Base-by-base conservation (phyloP, 2,888 invertebrate species). In the Polydesmus complanatus region DNA sequence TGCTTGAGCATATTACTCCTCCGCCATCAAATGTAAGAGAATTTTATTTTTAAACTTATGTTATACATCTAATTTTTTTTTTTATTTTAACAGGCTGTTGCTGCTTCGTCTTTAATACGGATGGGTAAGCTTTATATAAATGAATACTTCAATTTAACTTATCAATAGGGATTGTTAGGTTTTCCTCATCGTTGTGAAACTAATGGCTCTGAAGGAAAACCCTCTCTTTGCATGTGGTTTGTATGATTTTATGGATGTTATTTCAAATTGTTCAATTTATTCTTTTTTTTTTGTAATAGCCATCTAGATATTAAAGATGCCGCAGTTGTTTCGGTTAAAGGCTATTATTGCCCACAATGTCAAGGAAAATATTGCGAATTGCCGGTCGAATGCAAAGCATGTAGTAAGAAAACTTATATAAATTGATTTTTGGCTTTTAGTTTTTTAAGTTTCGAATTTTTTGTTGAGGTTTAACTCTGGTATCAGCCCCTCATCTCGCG, bases 301-400 rank as follows among this genome's bases (percentile, higher is more conserved):
- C 93, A 93, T 71, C 78, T 92, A 55, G 92, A 92, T 65, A 73
- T 71, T 58, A 69, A 70, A 61, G 19, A 27, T 3, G 62, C 65
- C 22, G 67, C 71, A 50, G 71, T 70, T 52, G 53, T 67, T 55
- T 70, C 71, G 55, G 71, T 67, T 27, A 68, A 66, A 18, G 78
- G 77, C 8, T 79, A 77, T 66, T 74, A 76, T 65, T 80, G 79
- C 68, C 78, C 77, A 1, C 94, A 97, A 74, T 98, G 98, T 75
- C 85, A 87, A 68, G 90, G 92, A 75, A 94, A 96, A 78, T 97
- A 97, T 76, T 98, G 98, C 75, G 93, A 96, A 73, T 79, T 99
- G 69, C 98, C 98, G 0, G 91, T 93, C 2, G 96, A 98, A 77
- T 98, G 98, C 73, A 83, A 88, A 70, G 86, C 91, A 11, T 98